Conservation (phyloP, 2,888 invertebrate species). For the Cantharis rufa region DNA sequence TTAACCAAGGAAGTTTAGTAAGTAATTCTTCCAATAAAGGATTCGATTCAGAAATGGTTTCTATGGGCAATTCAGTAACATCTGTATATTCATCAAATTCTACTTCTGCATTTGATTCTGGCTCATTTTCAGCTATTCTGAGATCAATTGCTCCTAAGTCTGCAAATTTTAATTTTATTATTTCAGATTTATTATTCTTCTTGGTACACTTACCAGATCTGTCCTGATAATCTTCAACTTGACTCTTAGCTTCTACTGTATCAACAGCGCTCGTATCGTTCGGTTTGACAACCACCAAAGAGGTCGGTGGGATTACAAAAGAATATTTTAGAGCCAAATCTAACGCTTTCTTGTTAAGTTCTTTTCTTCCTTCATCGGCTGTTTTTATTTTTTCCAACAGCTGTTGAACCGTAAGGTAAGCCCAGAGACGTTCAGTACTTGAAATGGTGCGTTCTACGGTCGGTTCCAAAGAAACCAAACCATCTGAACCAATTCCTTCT, state of each 20-base stretch:
- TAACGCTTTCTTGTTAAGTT: conserved; percentile 59
- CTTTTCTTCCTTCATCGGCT: conserved; percentile 36
- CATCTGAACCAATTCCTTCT: background rate
- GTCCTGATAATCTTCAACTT: background rate
- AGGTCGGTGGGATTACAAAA: conserved; percentile 71
- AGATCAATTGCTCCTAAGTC: too few relatives aligned
- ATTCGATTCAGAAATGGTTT: too few relatives aligned
- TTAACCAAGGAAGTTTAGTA: conserved; percentile 12
- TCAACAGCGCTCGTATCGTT: conserved; percentile 52
- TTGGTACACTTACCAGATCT: background rate
- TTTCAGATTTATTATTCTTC: background rate
- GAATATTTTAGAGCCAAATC: conserved; percentile 65
- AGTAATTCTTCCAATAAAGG: background rate
- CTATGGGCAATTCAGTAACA: too few relatives aligned
- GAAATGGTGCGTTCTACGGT: background rate
- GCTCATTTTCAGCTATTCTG: background rate
- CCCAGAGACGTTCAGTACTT: conserved; percentile 63
- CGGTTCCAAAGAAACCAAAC: background rate
- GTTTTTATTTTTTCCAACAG: conserved; percentile 58
- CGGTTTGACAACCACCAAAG: conserved; percentile 69
- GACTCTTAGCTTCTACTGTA: background rate
- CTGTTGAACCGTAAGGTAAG: conserved; percentile 68
- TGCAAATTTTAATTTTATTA: background rate
- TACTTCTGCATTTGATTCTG: background rate
- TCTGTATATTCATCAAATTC: background rate